Evolutionary conservation across 2,888 invertebrate genomes (phyloP).

Genomic region (Drosophila formosana): DNA sequence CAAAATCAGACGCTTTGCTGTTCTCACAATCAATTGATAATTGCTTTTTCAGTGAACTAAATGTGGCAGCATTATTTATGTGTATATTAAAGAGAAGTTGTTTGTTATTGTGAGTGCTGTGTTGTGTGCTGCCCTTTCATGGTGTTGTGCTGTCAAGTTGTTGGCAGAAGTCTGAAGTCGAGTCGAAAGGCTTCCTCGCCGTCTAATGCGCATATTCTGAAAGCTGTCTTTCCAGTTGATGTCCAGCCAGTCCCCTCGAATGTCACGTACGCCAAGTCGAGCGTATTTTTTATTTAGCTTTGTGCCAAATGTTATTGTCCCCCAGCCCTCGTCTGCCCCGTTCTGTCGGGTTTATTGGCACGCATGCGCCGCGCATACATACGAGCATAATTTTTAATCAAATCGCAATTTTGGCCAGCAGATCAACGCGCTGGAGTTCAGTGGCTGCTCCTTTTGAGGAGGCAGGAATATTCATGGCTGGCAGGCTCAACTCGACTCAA

Average conservation of each 20-base stretch:
- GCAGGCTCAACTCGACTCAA: constrained; percentile 3
- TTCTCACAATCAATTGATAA: constrained; percentile 3
- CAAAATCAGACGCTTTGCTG: neutral
- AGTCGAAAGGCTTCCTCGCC: constrained; percentile 36
- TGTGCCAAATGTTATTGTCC: constrained; percentile 47
- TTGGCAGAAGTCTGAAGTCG: neutral
- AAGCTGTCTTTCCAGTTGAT: constrained; percentile 37
- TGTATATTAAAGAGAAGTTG: neutral
- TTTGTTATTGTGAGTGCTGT: neutral
- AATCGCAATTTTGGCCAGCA: constrained; percentile 61
- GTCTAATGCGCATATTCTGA: constrained; percentile 70
- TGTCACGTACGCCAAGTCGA: constrained; percentile 54
- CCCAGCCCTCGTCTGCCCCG: too few relatives aligned
- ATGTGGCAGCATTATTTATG: neutral
- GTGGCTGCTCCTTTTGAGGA: constrained; percentile 32
- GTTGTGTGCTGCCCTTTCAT: constrained; percentile 7
- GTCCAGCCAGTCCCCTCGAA: constrained; percentile 24
- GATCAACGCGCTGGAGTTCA: constrained; percentile 42
- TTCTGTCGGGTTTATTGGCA: constrained; percentile 39
- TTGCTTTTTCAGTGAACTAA: neutral
- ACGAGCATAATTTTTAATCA: constrained; percentile 62
- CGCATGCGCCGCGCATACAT: constrained; percentile 59
- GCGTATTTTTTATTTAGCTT: neutral
- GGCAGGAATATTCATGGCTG: constrained; percentile 23
- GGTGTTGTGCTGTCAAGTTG: constrained; percentile 3